Evolutionary conservation across 2,888 invertebrate genomes (phyloP).

Genomic region (Cephalotes varians): DNA sequence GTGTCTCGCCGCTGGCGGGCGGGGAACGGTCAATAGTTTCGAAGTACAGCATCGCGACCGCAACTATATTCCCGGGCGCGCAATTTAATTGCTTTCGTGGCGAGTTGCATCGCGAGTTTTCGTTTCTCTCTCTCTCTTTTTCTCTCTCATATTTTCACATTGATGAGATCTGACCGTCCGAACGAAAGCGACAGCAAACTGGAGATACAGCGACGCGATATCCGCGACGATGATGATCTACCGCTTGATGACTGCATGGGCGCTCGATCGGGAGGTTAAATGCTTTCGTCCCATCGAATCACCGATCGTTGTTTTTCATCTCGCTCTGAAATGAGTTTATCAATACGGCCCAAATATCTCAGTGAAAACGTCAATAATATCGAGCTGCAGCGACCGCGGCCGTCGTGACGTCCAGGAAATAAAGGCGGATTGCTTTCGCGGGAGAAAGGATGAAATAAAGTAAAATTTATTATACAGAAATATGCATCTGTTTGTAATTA

Average conservation of each 20-base stretch:
- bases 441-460: background rate
- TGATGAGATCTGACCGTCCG: background rate
- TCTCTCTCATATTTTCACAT: background rate
- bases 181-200: conserved; percentile 29
- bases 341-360: conserved; percentile 30
- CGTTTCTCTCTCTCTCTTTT: background rate
- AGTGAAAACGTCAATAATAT: conserved; percentile 46
- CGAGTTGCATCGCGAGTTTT: conserved; percentile 11
- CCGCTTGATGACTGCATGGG: conserved; percentile 35
- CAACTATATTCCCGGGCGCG: conserved; percentile 37
- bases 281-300: conserved; percentile 40
- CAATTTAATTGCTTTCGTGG: conserved; percentile 51
- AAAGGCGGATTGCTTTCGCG: conserved; percentile 15
- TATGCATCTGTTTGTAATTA: background rate
- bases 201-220: background rate
- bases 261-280: conserved; percentile 27
- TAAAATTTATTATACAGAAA: background rate
- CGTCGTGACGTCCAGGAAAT: background rate
- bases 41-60: conserved; percentile 36
- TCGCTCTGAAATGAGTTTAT: conserved; percentile 31
- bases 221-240: conserved; percentile 18
- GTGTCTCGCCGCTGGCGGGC: background rate
- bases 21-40: conserved; percentile 44
- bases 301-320: conserved; percentile 35
- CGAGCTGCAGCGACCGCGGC: conserved; percentile 12